phyloP scores from a whole-genome alignment of 2,113 vertebrate genomes.

The Haplochromis vanheusdeni region DNA sequence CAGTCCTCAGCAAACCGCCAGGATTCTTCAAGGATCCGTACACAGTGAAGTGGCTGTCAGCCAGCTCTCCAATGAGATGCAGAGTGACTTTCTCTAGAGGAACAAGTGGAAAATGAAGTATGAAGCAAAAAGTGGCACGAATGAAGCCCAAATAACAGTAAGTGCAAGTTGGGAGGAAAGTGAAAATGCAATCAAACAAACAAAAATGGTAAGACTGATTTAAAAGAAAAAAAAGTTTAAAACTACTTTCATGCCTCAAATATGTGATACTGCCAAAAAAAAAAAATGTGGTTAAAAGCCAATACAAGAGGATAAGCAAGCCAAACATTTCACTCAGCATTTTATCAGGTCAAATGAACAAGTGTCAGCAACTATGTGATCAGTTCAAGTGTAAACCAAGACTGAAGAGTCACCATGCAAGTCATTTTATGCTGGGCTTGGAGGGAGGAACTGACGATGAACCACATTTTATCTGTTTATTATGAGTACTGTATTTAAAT shows the following conservation, averaged over 20 bases:
- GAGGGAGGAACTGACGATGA: not conserved
- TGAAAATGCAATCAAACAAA: not conserved
- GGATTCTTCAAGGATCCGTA: conserved; percentile 52
- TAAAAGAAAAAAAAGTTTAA: not conserved
- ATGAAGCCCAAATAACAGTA: not conserved
- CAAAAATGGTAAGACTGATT: not conserved
- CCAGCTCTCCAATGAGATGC: conserved; percentile 68
- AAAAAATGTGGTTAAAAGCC: not conserved
- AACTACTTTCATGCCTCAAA: conserved; percentile 46
- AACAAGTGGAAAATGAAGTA: not conserved
- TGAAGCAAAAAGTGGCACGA: not conserved
- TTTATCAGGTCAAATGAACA: conserved; percentile 1
- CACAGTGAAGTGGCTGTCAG: conserved; percentile 65
- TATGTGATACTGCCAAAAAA: conserved; percentile 41
- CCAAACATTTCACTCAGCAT: not conserved
- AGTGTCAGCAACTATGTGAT: not conserved
- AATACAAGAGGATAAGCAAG: not conserved
- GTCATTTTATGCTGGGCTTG: conserved; percentile 2
- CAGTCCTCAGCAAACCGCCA: conserved; percentile 56
- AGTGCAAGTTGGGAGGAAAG: not conserved
- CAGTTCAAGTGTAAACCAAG: not conserved
- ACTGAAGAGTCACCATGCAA: not conserved
- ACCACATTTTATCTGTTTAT: conserved; percentile 17
- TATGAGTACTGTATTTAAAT: conserved; percentile 9
- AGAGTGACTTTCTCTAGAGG: conserved; percentile 69